Conservation (phyloP, 92 coral and sea anemone genomes). For the Chrysogorgia sp. region DNA sequence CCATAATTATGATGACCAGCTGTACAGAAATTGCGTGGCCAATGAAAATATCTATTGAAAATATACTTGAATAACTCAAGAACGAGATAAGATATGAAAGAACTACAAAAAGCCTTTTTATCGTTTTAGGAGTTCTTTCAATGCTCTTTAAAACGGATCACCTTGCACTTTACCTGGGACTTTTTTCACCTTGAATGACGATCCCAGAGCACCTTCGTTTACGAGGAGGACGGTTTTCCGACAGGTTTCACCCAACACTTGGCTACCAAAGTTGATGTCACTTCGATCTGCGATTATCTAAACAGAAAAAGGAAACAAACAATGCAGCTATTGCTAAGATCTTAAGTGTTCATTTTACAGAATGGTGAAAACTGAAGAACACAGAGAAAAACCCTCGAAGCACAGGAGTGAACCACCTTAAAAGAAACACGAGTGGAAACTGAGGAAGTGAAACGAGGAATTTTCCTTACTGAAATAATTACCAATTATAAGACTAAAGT, state of each 20-base stretch:
- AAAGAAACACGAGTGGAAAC: not conserved
- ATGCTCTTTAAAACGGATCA: not conserved
- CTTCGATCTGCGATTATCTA: conserved; percentile 77
- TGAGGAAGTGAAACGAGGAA: not conserved
- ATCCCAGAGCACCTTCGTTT: conserved; percentile 90
- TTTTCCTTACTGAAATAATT: not conserved
- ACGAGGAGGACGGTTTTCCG: conserved; percentile 70
- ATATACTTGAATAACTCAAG: too few relatives aligned
- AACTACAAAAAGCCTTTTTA: too few relatives aligned
- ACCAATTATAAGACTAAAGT: not conserved
- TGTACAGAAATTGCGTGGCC: not conserved
- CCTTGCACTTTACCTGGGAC: conserved; percentile 83
- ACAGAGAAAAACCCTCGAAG: too few relatives aligned
- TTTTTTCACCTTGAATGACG: conserved; percentile 76
- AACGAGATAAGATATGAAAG: too few relatives aligned
- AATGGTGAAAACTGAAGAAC: too few relatives aligned
- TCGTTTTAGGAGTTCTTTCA: not conserved
- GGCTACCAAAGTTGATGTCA: conserved; percentile 88
- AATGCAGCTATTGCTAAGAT: not conserved
- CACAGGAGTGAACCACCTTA: too few relatives aligned
- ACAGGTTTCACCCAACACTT: conserved; percentile 95
- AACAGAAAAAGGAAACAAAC: not conserved
- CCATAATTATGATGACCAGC: not conserved
- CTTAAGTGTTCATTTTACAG: too few relatives aligned
- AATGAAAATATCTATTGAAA: too few relatives aligned